These are phyloP conservation scores for Gorsachius goisagi DNA, from an alignment of 2,113 vertebrate genomes.

Conservation along the genomic window DNA sequence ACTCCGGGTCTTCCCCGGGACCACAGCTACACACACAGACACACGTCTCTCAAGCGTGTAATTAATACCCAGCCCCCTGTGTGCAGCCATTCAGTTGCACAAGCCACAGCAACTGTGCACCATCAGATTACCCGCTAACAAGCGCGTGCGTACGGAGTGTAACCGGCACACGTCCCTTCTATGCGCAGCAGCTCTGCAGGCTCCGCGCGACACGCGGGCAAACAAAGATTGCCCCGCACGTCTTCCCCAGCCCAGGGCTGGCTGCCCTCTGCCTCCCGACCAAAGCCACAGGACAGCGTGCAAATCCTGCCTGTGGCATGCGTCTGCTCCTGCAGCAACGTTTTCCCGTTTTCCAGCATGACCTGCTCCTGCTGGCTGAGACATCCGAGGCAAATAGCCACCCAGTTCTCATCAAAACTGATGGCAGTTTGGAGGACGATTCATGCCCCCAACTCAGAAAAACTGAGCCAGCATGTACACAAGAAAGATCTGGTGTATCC, in stretches of 20 bases:
- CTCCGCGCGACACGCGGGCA: accelerated
- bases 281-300: background rate
- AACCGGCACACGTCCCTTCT: background rate
- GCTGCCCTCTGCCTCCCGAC: background rate
- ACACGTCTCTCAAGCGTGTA: conserved; percentile 48
- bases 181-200: background rate
- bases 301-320: accelerated
- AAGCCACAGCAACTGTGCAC: background rate
- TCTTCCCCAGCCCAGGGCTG: background rate
- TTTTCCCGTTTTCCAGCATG: background rate
- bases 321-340: background rate
- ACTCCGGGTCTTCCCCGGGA: background rate
- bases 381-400: background rate
- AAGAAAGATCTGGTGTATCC: background rate
- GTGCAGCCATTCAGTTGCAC: background rate
- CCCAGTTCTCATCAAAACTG: background rate
- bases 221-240: background rate
- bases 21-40: background rate
- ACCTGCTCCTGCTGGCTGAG: background rate
- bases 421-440: background rate
- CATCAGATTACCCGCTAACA: background rate
- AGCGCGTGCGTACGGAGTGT: background rate
- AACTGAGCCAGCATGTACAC: conserved; percentile 11
- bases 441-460: conserved; percentile 18
- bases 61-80: conserved; percentile 43